These are phyloP conservation scores for Drosophila tsacasi DNA, from an alignment of 1,140 invertebrate species.

Conservation along the genomic window DNA sequence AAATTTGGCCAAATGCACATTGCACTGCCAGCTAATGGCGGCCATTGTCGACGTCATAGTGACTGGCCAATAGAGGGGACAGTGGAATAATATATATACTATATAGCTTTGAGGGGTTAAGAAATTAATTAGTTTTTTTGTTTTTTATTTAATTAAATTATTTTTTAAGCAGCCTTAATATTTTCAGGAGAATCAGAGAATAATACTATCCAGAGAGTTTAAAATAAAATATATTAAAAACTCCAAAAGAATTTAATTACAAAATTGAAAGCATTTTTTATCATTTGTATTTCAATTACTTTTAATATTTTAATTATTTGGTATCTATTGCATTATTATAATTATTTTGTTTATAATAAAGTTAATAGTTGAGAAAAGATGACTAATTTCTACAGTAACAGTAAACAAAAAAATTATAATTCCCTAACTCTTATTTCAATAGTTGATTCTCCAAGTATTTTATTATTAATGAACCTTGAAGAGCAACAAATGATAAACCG, in stretches of 20 bases:
- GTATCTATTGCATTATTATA: too few species aligned
- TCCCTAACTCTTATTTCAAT: neutral
- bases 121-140: too few species aligned
- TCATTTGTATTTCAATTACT: neutral
- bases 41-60: constrained; percentile 57
- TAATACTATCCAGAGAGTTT: neutral
- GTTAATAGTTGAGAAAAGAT: neutral
- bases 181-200: neutral
- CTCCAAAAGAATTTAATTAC: neutral
- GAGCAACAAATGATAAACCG: neutral
- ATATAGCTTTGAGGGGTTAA: neutral
- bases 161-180: neutral
- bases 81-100: constrained; percentile 19
- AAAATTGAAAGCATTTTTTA: neutral
- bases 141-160: neutral
- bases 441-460: neutral
- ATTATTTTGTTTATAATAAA: neutral
- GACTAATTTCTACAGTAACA: too few species aligned
- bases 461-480: neutral
- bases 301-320: neutral
- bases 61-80: constrained; percentile 35
- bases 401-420: too few species aligned
- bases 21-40: constrained; percentile 78
- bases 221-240: neutral
- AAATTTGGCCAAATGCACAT: constrained; percentile 78